These are phyloP conservation scores for Trichomalopsis sarcophagae DNA, from an alignment of 1,140 invertebrate species.

Conservation along the genomic window DNA sequence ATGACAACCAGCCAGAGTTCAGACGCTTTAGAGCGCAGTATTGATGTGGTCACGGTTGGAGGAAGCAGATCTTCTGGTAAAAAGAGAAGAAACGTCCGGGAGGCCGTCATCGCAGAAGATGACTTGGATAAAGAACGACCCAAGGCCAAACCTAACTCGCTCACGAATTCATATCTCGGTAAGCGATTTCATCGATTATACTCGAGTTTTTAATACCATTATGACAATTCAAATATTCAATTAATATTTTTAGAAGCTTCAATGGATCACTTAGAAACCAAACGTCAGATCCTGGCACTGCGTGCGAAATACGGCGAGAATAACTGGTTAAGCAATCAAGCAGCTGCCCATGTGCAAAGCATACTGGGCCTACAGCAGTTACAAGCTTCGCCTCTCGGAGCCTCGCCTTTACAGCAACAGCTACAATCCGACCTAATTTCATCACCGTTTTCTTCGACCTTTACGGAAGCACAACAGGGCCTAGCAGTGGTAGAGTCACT, in stretches of 20 bases:
- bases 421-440: not conserved
- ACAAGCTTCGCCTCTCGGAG: not conserved
- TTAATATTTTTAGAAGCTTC: slow-evolving; percentile 58
- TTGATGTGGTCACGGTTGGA: slow-evolving; percentile 34
- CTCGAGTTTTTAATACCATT: not conserved
- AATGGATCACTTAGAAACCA: slow-evolving; percentile 77
- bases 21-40: slow-evolving; percentile 51
- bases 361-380: slow-evolving; percentile 74
- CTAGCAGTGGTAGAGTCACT: not conserved
- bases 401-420: not conserved
- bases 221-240: not conserved
- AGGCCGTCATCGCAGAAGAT: slow-evolving; percentile 67
- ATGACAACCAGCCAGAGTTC: slow-evolving; percentile 46
- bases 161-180: slow-evolving; percentile 31
- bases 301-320: slow-evolving; percentile 76
- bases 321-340: slow-evolving; percentile 78
- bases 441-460: slow-evolving; percentile 39
- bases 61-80: slow-evolving; percentile 48
- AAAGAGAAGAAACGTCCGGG: slow-evolving; percentile 61
- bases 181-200: not conserved
- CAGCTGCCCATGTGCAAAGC: slow-evolving; percentile 75
- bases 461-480: not conserved
- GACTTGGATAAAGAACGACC: slow-evolving; percentile 58
- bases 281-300: slow-evolving; percentile 77
- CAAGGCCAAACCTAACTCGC: slow-evolving; percentile 45